A percentile compares a stretch with the other conserved stretches of the same genome.
phyloP scores from a whole-genome alignment of 2,797 vertebrate genomes.

The Acanthornis magna region DNA sequence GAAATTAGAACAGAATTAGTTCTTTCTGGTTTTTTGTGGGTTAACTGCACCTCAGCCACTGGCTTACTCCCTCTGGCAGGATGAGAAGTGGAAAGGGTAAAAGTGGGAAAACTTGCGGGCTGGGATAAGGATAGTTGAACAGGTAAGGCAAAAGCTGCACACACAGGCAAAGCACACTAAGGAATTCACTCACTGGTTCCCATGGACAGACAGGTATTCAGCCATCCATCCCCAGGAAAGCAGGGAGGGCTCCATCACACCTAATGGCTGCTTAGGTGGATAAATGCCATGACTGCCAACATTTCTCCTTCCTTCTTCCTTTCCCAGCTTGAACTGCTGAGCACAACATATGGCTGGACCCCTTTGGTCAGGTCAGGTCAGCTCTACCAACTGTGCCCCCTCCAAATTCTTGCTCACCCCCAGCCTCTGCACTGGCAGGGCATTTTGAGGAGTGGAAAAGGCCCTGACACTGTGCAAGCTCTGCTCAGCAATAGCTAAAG shows the following conservation, averaged over 20 bases:
- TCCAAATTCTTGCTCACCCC: neutral
- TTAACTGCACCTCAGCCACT: neutral
- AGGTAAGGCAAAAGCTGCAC: neutral
- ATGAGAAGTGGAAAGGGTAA: neutral
- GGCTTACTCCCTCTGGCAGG: neutral
- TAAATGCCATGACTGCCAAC: neutral
- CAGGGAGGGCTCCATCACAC: neutral
- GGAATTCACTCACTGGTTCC: neutral
- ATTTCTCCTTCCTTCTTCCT: neutral
- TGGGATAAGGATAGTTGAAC: neutral
- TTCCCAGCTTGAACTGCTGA: neutral
- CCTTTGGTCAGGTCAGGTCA: neutral
- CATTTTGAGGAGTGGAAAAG: neutral
- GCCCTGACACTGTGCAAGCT: neutral
- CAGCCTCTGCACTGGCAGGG: neutral
- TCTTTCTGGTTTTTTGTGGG: neutral
- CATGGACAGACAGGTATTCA: rapidly evolving
- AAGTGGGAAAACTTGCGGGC: neutral
- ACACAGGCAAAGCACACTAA: neutral
- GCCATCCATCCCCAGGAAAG: too few relatives aligned
- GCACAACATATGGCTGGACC: neutral
- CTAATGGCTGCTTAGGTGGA: rapidly evolving
- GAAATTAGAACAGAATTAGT: neutral
- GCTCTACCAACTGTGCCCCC: neutral
- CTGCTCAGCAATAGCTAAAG: neutral